Percentiles rank a stretch among this genome's conserved stretches.
phyloP scores from a whole-genome alignment of 2,113 vertebrate species.

The Vulpes lagopus region DNA sequence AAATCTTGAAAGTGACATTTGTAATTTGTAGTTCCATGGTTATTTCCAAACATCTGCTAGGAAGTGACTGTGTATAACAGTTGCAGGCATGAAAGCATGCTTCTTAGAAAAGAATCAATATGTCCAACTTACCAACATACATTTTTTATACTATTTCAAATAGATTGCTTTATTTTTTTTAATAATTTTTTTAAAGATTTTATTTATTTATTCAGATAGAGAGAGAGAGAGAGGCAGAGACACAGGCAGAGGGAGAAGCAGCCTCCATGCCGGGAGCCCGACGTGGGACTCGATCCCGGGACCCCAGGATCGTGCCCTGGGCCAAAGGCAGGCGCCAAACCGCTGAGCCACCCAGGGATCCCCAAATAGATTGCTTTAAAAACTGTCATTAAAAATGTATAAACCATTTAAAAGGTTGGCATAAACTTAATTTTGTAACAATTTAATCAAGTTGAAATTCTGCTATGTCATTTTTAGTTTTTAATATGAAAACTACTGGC shows the following conservation, averaged over 20 bases:
- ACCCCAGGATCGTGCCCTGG: too few relatives aligned
- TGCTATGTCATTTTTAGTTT: not conserved
- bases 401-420: not conserved
- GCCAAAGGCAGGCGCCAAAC: too few relatives aligned
- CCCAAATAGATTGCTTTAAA: not conserved
- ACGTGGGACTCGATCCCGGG: too few relatives aligned
- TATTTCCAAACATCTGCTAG: not conserved
- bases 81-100: not conserved
- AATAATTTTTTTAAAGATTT: too few relatives aligned
- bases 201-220: too few relatives aligned
- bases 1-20: constrained; percentile 28
- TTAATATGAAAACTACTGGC: not conserved
- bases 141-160: constrained; percentile 18
- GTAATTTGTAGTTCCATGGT: constrained; percentile 13
- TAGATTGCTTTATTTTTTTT: not conserved
- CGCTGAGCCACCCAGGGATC: too few relatives aligned
- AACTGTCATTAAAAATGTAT: not conserved
- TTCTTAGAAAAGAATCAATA: constrained; percentile 5
- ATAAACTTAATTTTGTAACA: constrained; percentile 4
- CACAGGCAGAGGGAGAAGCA: too few relatives aligned
- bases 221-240: too few relatives aligned
- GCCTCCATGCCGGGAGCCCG: too few relatives aligned
- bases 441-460: not conserved
- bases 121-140: constrained; percentile 6
- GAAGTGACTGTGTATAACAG: not conserved